Conservation (phyloP, 1,140 invertebrate genomes). For the Zeugodacus cucurbitae region DNA sequence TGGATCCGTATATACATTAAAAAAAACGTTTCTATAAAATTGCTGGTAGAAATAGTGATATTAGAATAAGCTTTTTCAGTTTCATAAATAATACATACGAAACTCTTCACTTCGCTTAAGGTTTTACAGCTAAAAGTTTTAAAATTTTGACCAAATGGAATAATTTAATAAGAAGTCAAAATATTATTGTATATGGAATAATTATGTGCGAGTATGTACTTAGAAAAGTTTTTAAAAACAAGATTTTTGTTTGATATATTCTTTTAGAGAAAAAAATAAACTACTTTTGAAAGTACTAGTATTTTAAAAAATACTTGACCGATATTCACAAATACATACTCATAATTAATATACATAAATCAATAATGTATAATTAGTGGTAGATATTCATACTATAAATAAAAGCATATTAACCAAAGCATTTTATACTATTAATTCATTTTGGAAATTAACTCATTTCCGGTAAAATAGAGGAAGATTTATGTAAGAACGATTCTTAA, state of each 20-base stretch:
- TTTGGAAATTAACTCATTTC: too few relatives aligned
- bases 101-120: too few relatives aligned
- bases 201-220: too few relatives aligned
- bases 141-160: too few relatives aligned
- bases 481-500: too few relatives aligned
- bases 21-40: constrained; percentile 17
- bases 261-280: background rate
- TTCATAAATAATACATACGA: background rate
- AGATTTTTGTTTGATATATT: background rate
- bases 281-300: background rate
- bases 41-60: constrained; percentile 40
- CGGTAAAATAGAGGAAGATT: too few relatives aligned
- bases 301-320: background rate
- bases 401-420: background rate
- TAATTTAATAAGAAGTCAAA: too few relatives aligned
- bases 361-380: background rate
- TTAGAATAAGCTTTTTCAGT: constrained; percentile 12
- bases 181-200: too few relatives aligned
- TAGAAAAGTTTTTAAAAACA: too few relatives aligned
- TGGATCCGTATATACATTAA: background rate
- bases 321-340: background rate
- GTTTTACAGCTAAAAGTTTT: background rate
- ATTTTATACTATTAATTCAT: too few relatives aligned
- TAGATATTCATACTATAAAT: constrained; percentile 25
- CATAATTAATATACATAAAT: background rate